A percentile compares a stretch with the other conserved stretches of the same genome.
Evolutionary conservation across 2,888 invertebrate genomes (phyloP).

Genomic region (Bombyx huttoni): DNA sequence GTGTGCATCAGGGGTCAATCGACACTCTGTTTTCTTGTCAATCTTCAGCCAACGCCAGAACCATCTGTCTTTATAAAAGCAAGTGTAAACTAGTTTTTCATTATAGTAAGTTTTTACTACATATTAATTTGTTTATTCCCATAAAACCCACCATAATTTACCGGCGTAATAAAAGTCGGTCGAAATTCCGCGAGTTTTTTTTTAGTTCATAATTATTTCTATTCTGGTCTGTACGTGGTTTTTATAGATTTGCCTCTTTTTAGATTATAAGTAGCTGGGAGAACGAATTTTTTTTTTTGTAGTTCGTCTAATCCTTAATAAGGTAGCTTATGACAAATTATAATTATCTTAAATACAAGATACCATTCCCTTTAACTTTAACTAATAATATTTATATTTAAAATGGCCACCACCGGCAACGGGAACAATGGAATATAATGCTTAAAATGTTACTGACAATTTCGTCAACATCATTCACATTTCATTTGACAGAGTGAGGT

Average conservation of each 20-base stretch:
- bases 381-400: too few species aligned
- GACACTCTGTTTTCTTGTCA: constrained; percentile 59
- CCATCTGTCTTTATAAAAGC: constrained; percentile 65
- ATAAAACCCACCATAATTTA: constrained; percentile 46
- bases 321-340: too few species aligned
- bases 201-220: not conserved
- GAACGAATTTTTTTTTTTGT: not conserved
- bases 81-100: constrained; percentile 43
- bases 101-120: constrained; percentile 56
- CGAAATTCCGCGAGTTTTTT: not conserved
- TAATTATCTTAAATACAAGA: too few species aligned
- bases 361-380: too few species aligned
- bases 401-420: too few species aligned
- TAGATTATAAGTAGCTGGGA: not conserved
- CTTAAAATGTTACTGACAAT: too few species aligned
- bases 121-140: constrained; percentile 55
- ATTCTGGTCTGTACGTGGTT: not conserved
- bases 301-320: too few species aligned
- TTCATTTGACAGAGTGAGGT: too few species aligned
- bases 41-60: constrained; percentile 40
- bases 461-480: too few species aligned
- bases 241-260: not conserved
- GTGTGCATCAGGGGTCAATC: constrained; percentile 62
- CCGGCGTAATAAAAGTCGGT: constrained; percentile 37
- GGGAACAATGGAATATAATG: too few species aligned